Percentiles rank a stretch among this genome's conserved stretches.
Evolutionary conservation across 2,797 vertebrate species (phyloP).

Genomic region (Bryconaethiops microstoma): DNA sequence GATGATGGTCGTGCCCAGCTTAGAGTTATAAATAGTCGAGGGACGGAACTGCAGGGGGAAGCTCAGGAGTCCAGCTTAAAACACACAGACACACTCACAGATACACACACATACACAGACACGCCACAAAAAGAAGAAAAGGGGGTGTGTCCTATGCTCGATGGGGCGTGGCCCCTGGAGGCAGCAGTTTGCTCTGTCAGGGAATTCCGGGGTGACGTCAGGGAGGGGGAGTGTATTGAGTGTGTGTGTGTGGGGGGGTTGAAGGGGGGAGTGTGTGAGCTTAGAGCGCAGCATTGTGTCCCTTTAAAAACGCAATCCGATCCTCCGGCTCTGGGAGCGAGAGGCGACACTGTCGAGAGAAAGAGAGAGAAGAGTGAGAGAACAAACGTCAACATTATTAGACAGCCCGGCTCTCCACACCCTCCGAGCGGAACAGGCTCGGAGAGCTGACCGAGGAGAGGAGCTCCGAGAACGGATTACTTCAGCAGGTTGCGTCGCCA

Average conservation of each 20-base stretch:
- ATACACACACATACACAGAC: constrained; percentile 11
- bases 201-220: constrained; percentile 84
- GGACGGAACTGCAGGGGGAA: constrained; percentile 57
- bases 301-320: constrained; percentile 76
- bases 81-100: background rate
- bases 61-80: constrained; percentile 64
- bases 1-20: constrained; percentile 46
- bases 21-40: constrained; percentile 59
- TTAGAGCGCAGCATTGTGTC: constrained; percentile 55
- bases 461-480: background rate
- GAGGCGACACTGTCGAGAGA: constrained; percentile 30
- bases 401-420: background rate
- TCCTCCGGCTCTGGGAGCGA: constrained; percentile 53
- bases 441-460: background rate
- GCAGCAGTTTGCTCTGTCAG: constrained; percentile 70
- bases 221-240: constrained; percentile 14
- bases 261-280: constrained; percentile 16
- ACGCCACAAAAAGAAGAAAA: no score
- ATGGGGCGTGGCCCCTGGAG: background rate
- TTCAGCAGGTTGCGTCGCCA: background rate
- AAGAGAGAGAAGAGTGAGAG: constrained; percentile 12
- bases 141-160: background rate
- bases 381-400: constrained; percentile 41
- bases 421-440: background rate
- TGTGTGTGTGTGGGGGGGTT: background rate